These are phyloP conservation scores for Strigamia transsilvanica DNA, from an alignment of 2,888 invertebrate species.

Conservation along the genomic window DNA sequence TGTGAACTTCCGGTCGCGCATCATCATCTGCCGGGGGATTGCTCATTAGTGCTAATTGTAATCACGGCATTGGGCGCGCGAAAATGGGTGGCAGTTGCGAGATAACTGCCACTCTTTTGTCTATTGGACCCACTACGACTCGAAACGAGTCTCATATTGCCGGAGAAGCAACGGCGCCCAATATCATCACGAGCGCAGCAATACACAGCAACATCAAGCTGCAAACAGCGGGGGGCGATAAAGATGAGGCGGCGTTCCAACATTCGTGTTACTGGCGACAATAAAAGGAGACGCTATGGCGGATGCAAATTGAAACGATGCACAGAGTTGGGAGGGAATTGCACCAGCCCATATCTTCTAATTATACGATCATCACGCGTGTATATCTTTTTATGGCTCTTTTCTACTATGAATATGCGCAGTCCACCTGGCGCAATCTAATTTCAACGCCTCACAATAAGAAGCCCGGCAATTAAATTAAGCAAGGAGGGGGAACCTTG, in stretches of 20 bases:
- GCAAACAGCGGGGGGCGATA: constrained; percentile 34
- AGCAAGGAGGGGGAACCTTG: not conserved
- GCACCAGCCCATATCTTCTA: constrained; percentile 38
- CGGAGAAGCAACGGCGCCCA: constrained; percentile 29
- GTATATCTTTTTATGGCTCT: constrained; percentile 37
- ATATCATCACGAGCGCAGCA: constrained; percentile 38
- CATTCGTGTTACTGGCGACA: constrained; percentile 31
- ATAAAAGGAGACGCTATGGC: constrained; percentile 42
- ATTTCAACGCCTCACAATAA: constrained; percentile 36
- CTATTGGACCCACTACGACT: constrained; percentile 24
- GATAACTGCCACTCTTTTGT: constrained; percentile 39
- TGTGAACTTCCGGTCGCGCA: constrained; percentile 29
- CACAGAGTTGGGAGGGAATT: constrained; percentile 19
- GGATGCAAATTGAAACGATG: constrained; percentile 39
- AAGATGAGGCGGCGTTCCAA: constrained; percentile 35
- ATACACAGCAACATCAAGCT: constrained; percentile 42
- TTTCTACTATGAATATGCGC: constrained; percentile 28
- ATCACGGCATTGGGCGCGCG: constrained; percentile 34
- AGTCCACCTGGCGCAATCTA: constrained; percentile 28
- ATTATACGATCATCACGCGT: constrained; percentile 36
- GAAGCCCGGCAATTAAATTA: constrained; percentile 34
- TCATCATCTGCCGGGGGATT: constrained; percentile 22
- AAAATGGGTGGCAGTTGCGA: constrained; percentile 21
- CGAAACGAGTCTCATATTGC: constrained; percentile 38
- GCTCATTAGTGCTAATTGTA: constrained; percentile 40